Percentiles rank a stretch among this genome's conserved stretches.
These are phyloP conservation scores for Tilapia sparmanii DNA, from an alignment of 2,113 vertebrate species.

Conservation along the genomic window DNA sequence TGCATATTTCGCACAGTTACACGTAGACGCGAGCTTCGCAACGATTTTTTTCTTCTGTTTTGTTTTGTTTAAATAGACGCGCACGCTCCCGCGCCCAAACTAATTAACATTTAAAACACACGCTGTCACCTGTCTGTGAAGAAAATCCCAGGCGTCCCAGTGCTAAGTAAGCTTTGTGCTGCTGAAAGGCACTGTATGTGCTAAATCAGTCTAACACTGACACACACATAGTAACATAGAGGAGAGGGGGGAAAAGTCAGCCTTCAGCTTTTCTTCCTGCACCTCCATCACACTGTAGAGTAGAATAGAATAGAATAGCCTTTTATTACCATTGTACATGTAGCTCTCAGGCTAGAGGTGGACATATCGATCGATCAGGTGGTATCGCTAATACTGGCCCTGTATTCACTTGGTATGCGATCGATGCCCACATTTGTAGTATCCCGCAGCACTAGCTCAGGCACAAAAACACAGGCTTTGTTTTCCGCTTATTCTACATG, in stretches of 20 bases:
- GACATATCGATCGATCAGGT: neutral
- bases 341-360: neutral
- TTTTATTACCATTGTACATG: neutral
- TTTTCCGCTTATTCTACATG: neutral
- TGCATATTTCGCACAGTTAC: neutral
- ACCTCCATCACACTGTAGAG: neutral
- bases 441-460: neutral
- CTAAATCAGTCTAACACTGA: constrained; percentile 14
- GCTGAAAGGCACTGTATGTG: constrained; percentile 2
- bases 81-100: neutral
- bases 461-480: neutral
- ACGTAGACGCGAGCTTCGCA: neutral
- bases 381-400: neutral
- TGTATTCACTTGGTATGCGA: neutral
- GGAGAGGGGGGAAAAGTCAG: neutral
- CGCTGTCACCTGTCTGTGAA: constrained; percentile 8
- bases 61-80: neutral
- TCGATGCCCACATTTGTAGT: rapidly evolving
- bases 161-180: constrained; percentile 15
- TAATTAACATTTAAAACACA: constrained; percentile 30
- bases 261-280: constrained; percentile 22
- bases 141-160: constrained; percentile 29
- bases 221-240: constrained; percentile 10
- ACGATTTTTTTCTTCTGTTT: neutral
- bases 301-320: neutral